Percentiles rank a stretch among this genome's conserved stretches.
These are phyloP conservation scores for Tetrapedia diversipes DNA, from an alignment of 2,888 invertebrate genomes.

Conservation along the genomic window DNA sequence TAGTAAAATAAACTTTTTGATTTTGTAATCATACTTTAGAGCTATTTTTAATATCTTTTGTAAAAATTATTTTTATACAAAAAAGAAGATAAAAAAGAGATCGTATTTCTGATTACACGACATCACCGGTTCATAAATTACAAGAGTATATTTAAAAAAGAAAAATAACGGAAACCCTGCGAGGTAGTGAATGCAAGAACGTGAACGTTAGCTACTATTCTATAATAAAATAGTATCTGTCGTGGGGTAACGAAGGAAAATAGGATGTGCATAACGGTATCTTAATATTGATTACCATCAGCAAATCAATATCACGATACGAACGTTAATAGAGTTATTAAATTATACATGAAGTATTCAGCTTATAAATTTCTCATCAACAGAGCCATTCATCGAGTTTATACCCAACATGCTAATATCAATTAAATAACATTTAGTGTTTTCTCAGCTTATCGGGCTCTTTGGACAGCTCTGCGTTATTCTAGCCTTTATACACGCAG, in stretches of 20 bases:
- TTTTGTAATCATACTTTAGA: no score
- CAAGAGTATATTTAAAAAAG: background rate
- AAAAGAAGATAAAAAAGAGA: no score
- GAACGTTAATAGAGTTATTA: slow-evolving; percentile 20
- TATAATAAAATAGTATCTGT: slow-evolving; percentile 14
- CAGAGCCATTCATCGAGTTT: background rate
- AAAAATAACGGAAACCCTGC: slow-evolving; percentile 2
- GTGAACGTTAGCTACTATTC: background rate
- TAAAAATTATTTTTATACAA: no score
- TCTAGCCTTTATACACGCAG: no score
- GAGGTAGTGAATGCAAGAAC: no score
- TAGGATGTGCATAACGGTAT: slow-evolving; percentile 15
- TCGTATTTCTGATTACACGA: slow-evolving; percentile 3
- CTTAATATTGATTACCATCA: slow-evolving; percentile 36
- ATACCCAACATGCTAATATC: background rate
- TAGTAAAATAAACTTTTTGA: no score
- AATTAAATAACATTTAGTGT: background rate
- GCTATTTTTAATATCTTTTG: no score
- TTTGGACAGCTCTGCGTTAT: no score
- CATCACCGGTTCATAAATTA: slow-evolving; percentile 6
- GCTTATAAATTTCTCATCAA: background rate
- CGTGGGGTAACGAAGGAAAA: slow-evolving; percentile 14
- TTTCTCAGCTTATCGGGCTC: no score
- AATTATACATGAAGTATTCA: slow-evolving; percentile 11
- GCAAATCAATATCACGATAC: slow-evolving; percentile 26